Conservation (phyloP, 2,113 vertebrate genomes). For the Cathartes aura region DNA sequence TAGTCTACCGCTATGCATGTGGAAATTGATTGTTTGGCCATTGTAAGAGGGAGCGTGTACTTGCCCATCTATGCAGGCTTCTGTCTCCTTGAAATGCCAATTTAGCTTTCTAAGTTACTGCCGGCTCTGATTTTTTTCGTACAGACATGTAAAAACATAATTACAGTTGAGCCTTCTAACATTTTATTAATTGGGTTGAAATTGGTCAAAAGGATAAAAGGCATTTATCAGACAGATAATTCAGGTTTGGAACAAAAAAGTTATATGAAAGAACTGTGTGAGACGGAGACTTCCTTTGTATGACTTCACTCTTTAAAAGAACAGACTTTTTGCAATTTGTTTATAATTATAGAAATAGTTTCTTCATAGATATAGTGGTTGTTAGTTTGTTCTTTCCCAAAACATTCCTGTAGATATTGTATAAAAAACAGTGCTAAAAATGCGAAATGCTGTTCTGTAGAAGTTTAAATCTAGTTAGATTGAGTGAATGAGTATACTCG, state of each 20-base stretch:
- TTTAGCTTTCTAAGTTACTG: background rate
- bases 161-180: background rate
- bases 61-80: background rate
- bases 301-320: background rate
- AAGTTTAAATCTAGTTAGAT: background rate
- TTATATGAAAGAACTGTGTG: background rate
- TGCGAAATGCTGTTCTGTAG: background rate
- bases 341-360: background rate
- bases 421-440: background rate
- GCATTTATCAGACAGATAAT: background rate
- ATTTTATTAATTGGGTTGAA: background rate
- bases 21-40: background rate
- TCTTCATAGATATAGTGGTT: background rate
- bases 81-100: background rate
- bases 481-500: background rate
- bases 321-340: background rate
- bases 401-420: background rate
- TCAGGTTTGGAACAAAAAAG: background rate
- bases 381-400: background rate
- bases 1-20: rapidly evolving
- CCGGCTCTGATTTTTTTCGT: background rate
- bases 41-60: background rate
- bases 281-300: background rate
- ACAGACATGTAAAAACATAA: background rate
- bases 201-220: background rate